phyloP scores from a whole-genome alignment of 2,888 invertebrate genomes.

The Brachypalpus laphriformis region DNA sequence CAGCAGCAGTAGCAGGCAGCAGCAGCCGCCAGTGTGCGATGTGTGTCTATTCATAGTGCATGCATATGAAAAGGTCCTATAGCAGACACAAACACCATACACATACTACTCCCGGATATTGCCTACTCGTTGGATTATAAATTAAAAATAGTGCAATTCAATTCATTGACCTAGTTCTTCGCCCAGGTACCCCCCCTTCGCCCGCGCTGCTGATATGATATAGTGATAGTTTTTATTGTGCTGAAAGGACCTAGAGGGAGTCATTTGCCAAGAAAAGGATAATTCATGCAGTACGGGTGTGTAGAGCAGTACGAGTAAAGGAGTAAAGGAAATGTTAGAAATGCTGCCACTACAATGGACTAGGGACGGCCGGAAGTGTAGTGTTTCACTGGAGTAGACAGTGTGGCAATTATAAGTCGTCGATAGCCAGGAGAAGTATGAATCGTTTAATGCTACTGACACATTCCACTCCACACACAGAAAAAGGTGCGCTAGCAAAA shows the following conservation, averaged over 20 bases:
- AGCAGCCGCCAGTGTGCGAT: conserved; percentile 28
- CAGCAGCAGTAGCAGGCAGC: conserved; percentile 25
- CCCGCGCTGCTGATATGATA: conserved; percentile 45
- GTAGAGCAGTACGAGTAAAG: background rate
- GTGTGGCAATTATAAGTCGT: conserved; percentile 69
- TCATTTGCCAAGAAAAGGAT: conserved; percentile 44
- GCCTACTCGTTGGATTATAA: conserved; percentile 70
- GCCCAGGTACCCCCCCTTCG: background rate
- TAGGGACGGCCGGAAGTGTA: conserved; percentile 63
- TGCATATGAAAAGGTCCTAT: conserved; percentile 57
- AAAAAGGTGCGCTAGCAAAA: conserved; percentile 21
- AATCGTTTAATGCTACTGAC: conserved; percentile 70
- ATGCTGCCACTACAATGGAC: conserved; percentile 50
- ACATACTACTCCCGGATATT: conserved; percentile 50
- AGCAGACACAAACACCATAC: conserved; percentile 30
- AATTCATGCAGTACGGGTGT: conserved; percentile 53
- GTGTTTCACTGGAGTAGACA: conserved; percentile 71
- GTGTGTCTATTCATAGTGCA: conserved; percentile 50
- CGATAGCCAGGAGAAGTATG: conserved; percentile 72
- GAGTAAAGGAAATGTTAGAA: conserved; percentile 54
- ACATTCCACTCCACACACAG: conserved; percentile 45
- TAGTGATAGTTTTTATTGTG: conserved; percentile 17
- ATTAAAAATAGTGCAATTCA: conserved; percentile 75
- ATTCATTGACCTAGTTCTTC: conserved; percentile 72
- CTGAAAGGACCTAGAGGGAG: conserved; percentile 27